Conservation (phyloP, 2,797 vertebrate species). For the Rhinella marina region DNA sequence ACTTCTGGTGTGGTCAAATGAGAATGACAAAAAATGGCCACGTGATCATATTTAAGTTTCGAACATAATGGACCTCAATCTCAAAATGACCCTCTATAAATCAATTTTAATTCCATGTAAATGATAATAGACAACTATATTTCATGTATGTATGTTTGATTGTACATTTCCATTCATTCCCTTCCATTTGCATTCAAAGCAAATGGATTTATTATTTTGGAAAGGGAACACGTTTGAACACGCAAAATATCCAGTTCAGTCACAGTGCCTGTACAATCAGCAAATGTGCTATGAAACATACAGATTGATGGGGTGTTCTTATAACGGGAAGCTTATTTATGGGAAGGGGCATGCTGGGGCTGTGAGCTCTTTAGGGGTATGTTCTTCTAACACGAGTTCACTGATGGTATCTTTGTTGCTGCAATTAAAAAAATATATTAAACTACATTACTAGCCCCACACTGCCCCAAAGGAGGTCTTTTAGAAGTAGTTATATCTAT, state of each 20-base stretch:
- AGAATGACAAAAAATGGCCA: neutral
- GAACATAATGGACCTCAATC: neutral
- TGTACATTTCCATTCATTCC: neutral
- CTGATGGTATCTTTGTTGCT: slow-evolving; percentile 26
- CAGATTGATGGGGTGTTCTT: slow-evolving; percentile 47
- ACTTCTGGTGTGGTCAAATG: neutral
- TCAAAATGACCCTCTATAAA: neutral
- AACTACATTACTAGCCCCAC: slow-evolving; percentile 4
- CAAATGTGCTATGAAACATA: slow-evolving; percentile 10
- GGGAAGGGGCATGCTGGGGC: slow-evolving; percentile 33
- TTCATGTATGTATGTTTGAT: neutral
- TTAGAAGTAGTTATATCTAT: neutral
- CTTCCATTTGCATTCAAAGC: neutral
- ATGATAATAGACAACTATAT: neutral
- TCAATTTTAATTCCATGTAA: neutral
- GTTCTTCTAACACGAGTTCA: slow-evolving; percentile 54
- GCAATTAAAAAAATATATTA: neutral
- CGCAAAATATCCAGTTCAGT: neutral
- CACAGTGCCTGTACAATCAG: neutral
- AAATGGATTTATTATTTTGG: neutral
- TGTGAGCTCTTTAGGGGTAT: slow-evolving; percentile 46
- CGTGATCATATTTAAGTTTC: neutral
- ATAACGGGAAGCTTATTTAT: slow-evolving; percentile 31
- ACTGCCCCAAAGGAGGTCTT: slow-evolving; percentile 20
- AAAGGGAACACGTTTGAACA: slow-evolving; percentile 4